Evolutionary conservation across 2,888 invertebrate species (phyloP).

Genomic region (Steinernema carpocapsae): DNA sequence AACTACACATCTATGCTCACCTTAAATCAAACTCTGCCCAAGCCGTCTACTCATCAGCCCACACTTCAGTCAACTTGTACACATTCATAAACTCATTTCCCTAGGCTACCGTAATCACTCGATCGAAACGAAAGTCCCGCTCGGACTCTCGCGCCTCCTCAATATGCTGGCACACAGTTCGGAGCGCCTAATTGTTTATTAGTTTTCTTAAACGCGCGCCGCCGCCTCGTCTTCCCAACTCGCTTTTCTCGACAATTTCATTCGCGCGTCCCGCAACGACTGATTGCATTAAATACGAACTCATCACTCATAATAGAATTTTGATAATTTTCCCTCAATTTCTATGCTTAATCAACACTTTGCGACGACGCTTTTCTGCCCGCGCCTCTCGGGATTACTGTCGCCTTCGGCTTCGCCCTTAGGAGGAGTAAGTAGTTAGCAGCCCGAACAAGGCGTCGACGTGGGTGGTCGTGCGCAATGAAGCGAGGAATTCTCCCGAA

Average conservation of each 20-base stretch:
- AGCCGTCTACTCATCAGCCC: too few relatives aligned
- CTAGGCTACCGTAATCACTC: conserved; percentile 1
- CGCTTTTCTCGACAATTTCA: conserved; percentile 11
- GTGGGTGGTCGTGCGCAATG: conserved; percentile 28
- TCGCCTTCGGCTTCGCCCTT: not conserved
- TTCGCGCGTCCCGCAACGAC: conserved; percentile 31
- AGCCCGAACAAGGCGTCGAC: not conserved
- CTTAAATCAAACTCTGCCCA: too few relatives aligned
- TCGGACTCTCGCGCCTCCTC: not conserved
- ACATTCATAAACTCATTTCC: too few relatives aligned
- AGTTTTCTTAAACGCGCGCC: conserved; percentile 26
- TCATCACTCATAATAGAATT: conserved; percentile 31
- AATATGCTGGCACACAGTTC: not conserved
- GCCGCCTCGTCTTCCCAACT: conserved; percentile 8
- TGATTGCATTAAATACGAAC: conserved; percentile 31
- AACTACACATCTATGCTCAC: too few relatives aligned
- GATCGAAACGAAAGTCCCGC: not conserved
- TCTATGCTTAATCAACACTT: conserved; percentile 32
- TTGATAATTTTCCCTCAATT: conserved; percentile 32
- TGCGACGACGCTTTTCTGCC: conserved; percentile 3
- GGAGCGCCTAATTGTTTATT: conserved; percentile 29
- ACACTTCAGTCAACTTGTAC: too few relatives aligned
- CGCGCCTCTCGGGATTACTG: conserved; percentile 29
- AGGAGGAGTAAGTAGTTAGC: not conserved
- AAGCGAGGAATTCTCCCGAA: conserved; percentile 2